Evolutionary conservation across 2,888 invertebrate species (phyloP).

Genomic region (Monopis laevigella): DNA sequence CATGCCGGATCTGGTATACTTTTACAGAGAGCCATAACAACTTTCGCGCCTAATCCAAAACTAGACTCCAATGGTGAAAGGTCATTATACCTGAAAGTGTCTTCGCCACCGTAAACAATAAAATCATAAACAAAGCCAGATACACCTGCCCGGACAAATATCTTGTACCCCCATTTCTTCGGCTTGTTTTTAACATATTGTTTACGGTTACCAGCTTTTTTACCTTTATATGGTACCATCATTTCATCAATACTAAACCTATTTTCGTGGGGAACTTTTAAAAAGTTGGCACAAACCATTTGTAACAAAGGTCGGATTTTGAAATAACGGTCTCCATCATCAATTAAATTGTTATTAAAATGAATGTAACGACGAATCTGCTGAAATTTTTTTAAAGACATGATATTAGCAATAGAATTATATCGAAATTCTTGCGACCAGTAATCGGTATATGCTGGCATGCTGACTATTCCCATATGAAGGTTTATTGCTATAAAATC

Average conservation of each 20-base stretch:
- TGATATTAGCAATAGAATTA: conserved; percentile 2
- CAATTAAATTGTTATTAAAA: conserved; percentile 4
- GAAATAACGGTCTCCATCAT: conserved; percentile 18
- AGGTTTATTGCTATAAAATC: background rate
- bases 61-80: conserved; percentile 22
- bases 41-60: conserved; percentile 25
- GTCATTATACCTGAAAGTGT: conserved; percentile 22
- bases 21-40: conserved; percentile 24
- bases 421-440: conserved; percentile 8
- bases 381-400: conserved; percentile 4
- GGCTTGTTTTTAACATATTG: conserved; percentile 29
- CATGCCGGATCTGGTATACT: conserved; percentile 19
- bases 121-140: conserved; percentile 31
- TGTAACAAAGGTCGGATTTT: conserved; percentile 21
- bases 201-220: conserved; percentile 25
- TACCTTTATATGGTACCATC: conserved; percentile 31
- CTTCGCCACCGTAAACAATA: conserved; percentile 26
- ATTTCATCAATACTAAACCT: conserved; percentile 28
- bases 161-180: conserved; percentile 27
- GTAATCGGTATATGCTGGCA: conserved; percentile 15
- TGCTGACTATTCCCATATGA: conserved; percentile 12
- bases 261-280: conserved; percentile 22
- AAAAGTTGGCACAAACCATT: conserved; percentile 21
- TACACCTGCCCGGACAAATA: conserved; percentile 25
- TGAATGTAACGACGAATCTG: conserved; percentile 3